Evolutionary conservation across 2,113 vertebrate genomes (phyloP), one percentile per base, ranked within the genome.

Genomic region (Anoplopoma fimbria): DNA sequence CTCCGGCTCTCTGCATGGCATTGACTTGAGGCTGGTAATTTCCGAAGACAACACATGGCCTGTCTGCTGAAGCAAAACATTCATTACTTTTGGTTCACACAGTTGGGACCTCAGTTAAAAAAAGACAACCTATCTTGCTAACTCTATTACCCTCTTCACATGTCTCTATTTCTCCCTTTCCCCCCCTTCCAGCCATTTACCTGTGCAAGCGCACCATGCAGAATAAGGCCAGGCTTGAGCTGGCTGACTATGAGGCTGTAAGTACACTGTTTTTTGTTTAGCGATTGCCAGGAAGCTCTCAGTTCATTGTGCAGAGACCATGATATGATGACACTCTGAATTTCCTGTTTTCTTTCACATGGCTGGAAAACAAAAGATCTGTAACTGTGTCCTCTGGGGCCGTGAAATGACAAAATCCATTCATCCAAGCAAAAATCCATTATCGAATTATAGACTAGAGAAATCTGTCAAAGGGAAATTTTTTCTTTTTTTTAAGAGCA

Each of bases 171-270:
- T 80, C 31, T 81, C 63, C 84, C 9, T 74, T 12, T 89, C 77
- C 75, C 71, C 78, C 55, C 27, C 76, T 89, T 83, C 5, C 87
- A 99, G 98, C 98, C 90, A 99, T 99, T 93, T 99, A 99, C 93
- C 96, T 99, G 89, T 99, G 97, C 94, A 99, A 99, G 92, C 95
- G 97, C 93, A 99, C 97, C 83, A 99, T 99, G 98, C 98, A 99
- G 95, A 99, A 99, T 85, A 99, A 99, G 93, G 97, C 98, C 69
- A 96, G 98, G 72, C 95, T 99, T 88, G 98, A 99, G 92, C 88
- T 99, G 49, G 98, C 98, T 1, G 98, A 99, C 94, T 99, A 98
- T 75, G 98, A 99, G 94, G 97, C 97, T 42, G 98, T 99, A 95
- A 97, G 97, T 98, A 95, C 74, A 25, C 34, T 57, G 33, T 75